These are phyloP conservation scores for Megalurothrips usitatus DNA, from an alignment of 2,888 invertebrate species.

Conservation along the genomic window DNA sequence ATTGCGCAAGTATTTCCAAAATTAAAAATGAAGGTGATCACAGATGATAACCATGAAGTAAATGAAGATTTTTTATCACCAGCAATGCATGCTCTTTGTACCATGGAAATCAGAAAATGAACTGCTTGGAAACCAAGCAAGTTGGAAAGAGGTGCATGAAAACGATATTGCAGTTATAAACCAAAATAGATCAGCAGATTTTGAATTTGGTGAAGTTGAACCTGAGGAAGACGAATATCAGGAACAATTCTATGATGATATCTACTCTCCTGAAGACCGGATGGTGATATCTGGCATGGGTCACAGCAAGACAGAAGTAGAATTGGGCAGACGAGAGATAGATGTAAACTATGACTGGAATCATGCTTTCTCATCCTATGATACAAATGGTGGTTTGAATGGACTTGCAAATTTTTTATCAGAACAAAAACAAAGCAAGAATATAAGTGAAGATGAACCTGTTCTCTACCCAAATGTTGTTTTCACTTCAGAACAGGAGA, in stretches of 20 bases:
- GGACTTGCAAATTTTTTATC: no score
- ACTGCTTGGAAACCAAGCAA: neutral
- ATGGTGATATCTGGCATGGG: conserved; percentile 29
- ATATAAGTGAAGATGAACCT: no score
- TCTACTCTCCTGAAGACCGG: conserved; percentile 17
- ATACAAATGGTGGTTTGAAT: no score
- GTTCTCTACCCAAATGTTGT: no score
- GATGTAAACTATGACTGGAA: conserved; percentile 24
- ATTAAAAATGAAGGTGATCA: neutral
- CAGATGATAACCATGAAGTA: neutral
- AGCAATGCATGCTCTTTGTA: conserved; percentile 23
- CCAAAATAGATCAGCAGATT: no score
- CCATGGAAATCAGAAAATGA: conserved; percentile 27
- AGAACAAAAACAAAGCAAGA: no score
- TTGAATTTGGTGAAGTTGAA: neutral
- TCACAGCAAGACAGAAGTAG: neutral
- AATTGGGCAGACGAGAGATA: conserved; percentile 21
- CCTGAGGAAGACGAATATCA: conserved; percentile 27
- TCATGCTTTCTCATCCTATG: no score
- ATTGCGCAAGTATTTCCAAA: conserved; percentile 19
- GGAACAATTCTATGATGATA: neutral
- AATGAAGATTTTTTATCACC: conserved; percentile 21
- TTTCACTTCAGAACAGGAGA: no score
- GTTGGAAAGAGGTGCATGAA: no score
- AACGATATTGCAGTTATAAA: no score